phyloP scores from a whole-genome alignment of 2,888 invertebrate genomes.

The Melieria picta region DNA sequence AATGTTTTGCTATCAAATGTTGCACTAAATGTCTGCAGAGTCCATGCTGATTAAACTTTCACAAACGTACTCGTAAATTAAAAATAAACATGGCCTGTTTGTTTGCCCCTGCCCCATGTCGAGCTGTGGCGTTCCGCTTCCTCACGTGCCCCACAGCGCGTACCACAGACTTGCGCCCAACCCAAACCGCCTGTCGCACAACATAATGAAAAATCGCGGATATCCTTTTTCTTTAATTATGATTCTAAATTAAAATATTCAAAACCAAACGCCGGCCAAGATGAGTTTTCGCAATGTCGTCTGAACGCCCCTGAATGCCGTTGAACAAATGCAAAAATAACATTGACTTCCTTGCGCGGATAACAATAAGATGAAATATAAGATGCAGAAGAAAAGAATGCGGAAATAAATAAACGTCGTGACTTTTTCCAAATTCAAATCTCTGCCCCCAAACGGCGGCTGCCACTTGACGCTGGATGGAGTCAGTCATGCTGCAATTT shows the following conservation, averaged over 20 bases:
- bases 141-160: slow-evolving; percentile 30
- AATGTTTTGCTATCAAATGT: too few species aligned
- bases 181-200: slow-evolving; percentile 2
- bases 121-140: slow-evolving; percentile 29
- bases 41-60: slow-evolving; percentile 41
- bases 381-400: slow-evolving; percentile 50
- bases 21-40: slow-evolving; percentile 9
- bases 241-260: slow-evolving; percentile 52
- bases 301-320: slow-evolving; percentile 1
- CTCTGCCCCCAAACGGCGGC: too few species aligned
- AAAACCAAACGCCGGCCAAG: slow-evolving; percentile 43
- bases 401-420: slow-evolving; percentile 66
- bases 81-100: slow-evolving; percentile 51
- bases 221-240: slow-evolving; percentile 53
- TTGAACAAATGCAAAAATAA: slow-evolving; percentile 41
- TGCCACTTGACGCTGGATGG: slow-evolving; percentile 4
- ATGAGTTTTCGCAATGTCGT: slow-evolving; percentile 28
- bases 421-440: slow-evolving; percentile 40
- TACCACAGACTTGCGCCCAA: slow-evolving; percentile 18
- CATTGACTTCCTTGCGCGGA: slow-evolving; percentile 50
- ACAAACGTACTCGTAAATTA: slow-evolving; percentile 52
- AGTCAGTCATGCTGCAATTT: slow-evolving; percentile 43
- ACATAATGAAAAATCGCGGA: slow-evolving; percentile 52
- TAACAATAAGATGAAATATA: slow-evolving; percentile 53
- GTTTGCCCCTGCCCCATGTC: slow-evolving; percentile 21